Evolutionary conservation across 2,797 vertebrate genomes (phyloP).

Genomic region (Halcyon chelicuti): DNA sequence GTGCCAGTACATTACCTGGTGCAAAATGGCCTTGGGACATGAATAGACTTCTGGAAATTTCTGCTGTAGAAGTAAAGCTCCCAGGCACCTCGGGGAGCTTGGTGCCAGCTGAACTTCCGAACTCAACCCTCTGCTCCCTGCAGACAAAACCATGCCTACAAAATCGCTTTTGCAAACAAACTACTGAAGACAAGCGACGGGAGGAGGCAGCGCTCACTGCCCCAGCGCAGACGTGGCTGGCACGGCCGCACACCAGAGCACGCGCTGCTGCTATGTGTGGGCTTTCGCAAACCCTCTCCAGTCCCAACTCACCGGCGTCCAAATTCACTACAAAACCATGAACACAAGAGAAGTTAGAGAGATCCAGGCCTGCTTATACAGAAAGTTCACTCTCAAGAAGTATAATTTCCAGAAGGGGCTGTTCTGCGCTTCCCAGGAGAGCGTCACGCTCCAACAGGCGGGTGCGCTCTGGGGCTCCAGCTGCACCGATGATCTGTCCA

Average conservation of each 20-base stretch:
- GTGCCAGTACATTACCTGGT: neutral
- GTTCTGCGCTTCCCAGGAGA: neutral
- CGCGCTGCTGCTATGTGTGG: fast-evolving
- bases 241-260: fast-evolving
- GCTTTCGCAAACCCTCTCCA: neutral
- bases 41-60: neutral
- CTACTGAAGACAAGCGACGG: neutral
- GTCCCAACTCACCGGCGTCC: neutral
- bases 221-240: fast-evolving
- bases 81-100: neutral
- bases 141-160: neutral
- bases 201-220: neutral
- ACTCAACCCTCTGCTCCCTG: neutral
- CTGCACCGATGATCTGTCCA: neutral
- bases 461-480: neutral
- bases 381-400: neutral
- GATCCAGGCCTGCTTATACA: neutral
- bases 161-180: neutral
- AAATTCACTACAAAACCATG: neutral
- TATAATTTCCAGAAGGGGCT: neutral
- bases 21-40: neutral
- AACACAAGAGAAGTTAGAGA: neutral
- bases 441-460: fast-evolving
- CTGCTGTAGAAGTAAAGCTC: neutral
- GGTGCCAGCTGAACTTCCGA: neutral